Evolutionary conservation across 30 jellyfish, hydroid and myxozoan species (phyloP).

Genomic region (Turritopsis rubra): DNA sequence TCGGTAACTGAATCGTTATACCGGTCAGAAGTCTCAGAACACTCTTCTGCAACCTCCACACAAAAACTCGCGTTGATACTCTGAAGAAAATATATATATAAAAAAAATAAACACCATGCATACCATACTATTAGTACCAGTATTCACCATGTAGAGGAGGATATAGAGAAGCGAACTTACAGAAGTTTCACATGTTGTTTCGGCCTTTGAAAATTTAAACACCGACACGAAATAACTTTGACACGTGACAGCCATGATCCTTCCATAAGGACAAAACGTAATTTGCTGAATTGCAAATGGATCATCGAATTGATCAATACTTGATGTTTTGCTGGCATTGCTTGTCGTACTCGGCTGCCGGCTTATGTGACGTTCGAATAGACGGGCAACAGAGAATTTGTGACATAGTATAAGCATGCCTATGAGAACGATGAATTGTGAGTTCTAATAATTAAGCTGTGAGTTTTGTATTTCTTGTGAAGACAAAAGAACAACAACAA

Average conservation of each 20-base stretch:
- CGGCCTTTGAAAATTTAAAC: constrained; percentile 53
- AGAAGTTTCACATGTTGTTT: constrained; percentile 50
- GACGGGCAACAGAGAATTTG: constrained; percentile 61
- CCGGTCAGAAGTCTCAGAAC: constrained; percentile 56
- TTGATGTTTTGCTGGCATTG: constrained; percentile 66
- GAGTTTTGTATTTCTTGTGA: not conserved
- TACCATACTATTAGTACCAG: too few species aligned
- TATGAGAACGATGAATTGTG: too few species aligned
- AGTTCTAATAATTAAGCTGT: not conserved
- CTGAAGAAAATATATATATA: constrained; percentile 32
- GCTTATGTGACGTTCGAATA: constrained; percentile 33
- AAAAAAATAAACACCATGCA: not conserved
- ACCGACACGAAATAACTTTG: constrained; percentile 64
- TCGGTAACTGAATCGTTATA: constrained; percentile 29
- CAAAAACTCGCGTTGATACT: constrained; percentile 72
- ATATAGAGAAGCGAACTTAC: constrained; percentile 43
- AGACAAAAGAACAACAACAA: not conserved
- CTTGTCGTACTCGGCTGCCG: constrained; percentile 60
- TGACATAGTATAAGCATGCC: constrained; percentile 58
- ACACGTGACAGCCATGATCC: constrained; percentile 65
- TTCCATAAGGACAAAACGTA: constrained; percentile 44
- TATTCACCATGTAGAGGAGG: too few species aligned
- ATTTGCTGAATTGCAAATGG: constrained; percentile 84
- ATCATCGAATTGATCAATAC: constrained; percentile 58
- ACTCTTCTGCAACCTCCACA: constrained; percentile 68